These are phyloP conservation scores for Alosa sapidissima DNA, from an alignment of 2,797 vertebrate species.

Conservation along the genomic window DNA sequence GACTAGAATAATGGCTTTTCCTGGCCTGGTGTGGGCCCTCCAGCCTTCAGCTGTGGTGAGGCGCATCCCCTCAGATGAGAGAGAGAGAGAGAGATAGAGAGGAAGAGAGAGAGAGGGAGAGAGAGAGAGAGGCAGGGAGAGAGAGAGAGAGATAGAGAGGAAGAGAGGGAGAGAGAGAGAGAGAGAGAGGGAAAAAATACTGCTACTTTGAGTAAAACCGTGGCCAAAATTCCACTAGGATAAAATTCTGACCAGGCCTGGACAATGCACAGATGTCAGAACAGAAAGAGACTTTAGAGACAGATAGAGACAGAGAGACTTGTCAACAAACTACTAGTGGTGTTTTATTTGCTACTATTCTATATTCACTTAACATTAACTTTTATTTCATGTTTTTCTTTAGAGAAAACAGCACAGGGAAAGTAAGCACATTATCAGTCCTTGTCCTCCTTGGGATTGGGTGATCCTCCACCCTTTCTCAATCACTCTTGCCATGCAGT, in stretches of 20 bases:
- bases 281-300: background rate
- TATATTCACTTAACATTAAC: background rate
- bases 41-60: conserved; percentile 1
- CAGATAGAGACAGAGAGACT: background rate
- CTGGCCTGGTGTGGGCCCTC: conserved; percentile 31
- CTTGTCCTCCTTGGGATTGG: background rate
- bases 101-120: background rate
- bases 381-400: background rate
- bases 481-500: conserved; percentile 52
- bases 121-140: background rate
- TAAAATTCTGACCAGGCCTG: conserved; percentile 16
- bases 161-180: background rate
- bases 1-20: conserved; percentile 58
- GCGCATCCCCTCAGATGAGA: background rate
- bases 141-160: background rate
- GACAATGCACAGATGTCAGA: background rate
- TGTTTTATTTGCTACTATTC: background rate
- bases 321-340: background rate
- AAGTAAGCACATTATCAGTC: background rate
- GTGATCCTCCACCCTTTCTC: conserved; percentile 39
- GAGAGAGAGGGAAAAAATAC: background rate
- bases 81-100: background rate
- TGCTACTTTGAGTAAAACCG: background rate
- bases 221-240: conserved; percentile 2
- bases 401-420: conserved; percentile 12